Base-by-base conservation (phyloP, 2,113 vertebrate species). In the Lates calcarifer region DNA sequence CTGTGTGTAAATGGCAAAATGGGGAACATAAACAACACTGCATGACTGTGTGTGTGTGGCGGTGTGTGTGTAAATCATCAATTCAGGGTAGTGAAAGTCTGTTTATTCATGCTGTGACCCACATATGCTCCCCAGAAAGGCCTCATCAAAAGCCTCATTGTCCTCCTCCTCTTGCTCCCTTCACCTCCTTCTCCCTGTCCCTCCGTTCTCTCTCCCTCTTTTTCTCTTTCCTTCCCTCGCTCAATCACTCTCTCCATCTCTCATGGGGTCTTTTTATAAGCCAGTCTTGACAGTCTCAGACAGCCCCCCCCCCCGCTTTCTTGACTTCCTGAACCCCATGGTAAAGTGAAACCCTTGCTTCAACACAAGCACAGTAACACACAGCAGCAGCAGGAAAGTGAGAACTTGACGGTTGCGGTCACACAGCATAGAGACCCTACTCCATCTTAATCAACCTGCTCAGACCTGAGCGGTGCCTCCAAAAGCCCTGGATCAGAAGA, bases 71-170 rank as follows among this genome's bases (percentile, higher is more conserved):
- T 31, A 86, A 87, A 90, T 90, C 90, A 83, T 89, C 81, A 77
- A 77, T 81, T 75, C 74, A 62, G 45, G 53, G 63, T 53, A 82
- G 84, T 86, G 89, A 90, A 83, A 89, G 91, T 86, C 68, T 78
- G 85, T 90, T 90, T 93, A 92, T 94, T 92, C 90, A 88, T 76
- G 75, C 74, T 57, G 58, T 89, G 91, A 92, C 93, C 89, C 88
- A 85, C 90, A 91, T 92, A 88, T 91, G 90, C 89, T 90, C 87
- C 87, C 88, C 70, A 89, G 86, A 92, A 93, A 89, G 79, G 76
- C 84, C 81, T 83, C 85, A 88, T 93, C 93, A 94, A 94, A 91
- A 92, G 90, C 64, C 87, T 88, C 83, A 93, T 94, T 95, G 94
- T 95, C 92, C 88, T 86, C 56, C 83, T 85, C 69, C 67, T 39